Evolutionary conservation across 2,888 invertebrate species (phyloP).

Genomic region (Taenaris catops): DNA sequence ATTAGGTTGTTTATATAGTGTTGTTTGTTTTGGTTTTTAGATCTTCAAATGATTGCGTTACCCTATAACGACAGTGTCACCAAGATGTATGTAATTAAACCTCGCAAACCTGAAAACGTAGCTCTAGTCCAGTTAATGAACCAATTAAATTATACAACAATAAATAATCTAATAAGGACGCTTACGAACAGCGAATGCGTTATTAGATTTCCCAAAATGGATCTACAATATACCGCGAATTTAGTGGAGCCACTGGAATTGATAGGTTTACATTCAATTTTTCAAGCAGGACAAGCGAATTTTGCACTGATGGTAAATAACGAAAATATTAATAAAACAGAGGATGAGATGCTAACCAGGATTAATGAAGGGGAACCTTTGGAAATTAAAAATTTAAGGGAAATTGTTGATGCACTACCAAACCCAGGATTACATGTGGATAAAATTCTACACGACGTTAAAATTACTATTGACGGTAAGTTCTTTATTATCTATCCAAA

Average conservation of each 20-base stretch:
- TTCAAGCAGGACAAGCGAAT: conserved; percentile 81
- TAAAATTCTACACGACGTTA: conserved; percentile 83
- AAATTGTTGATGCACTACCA: conserved; percentile 41
- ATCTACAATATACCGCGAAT: conserved; percentile 79
- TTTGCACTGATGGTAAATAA: conserved; percentile 81
- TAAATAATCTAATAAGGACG: conserved; percentile 68
- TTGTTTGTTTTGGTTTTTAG: too few relatives aligned
- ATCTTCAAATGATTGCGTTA: conserved; percentile 82
- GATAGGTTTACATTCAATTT: conserved; percentile 82
- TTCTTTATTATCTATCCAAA: too few relatives aligned
- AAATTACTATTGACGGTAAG: conserved; percentile 79
- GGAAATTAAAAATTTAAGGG: conserved; percentile 31
- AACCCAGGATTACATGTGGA: conserved; percentile 83
- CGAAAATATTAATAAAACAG: conserved; percentile 34
- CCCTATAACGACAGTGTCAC: conserved; percentile 85
- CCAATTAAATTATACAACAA: conserved; percentile 58
- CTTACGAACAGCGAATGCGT: conserved; percentile 70
- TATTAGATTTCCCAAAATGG: conserved; percentile 85
- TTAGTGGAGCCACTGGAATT: conserved; percentile 74
- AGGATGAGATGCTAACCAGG: conserved; percentile 39
- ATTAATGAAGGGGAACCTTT: conserved; percentile 32
- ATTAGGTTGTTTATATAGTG: too few relatives aligned
- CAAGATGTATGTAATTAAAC: conserved; percentile 84
- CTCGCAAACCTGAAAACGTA: conserved; percentile 52
- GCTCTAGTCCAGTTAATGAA: conserved; percentile 69